Evolutionary conservation across 2,888 invertebrate genomes (phyloP).

Genomic region (Thymelicus lineola): DNA sequence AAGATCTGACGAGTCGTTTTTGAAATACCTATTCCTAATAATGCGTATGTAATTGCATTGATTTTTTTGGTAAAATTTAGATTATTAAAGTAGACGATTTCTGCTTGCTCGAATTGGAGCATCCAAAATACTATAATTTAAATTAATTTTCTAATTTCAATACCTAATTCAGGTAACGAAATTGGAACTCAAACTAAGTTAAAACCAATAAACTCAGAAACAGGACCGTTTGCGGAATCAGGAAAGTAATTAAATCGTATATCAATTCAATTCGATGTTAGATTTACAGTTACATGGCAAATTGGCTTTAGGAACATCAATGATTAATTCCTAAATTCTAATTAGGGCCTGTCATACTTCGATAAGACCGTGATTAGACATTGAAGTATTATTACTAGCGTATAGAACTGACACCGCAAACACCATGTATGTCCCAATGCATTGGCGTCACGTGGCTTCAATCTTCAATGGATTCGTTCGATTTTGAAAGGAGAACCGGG

Average conservation of each 20-base stretch:
- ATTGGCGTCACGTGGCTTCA: no score
- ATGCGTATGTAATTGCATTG: no score
- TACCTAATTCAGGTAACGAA: neutral
- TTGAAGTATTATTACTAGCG: no score
- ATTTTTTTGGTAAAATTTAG: no score
- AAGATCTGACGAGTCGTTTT: no score
- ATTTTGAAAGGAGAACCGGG: no score
- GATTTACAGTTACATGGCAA: conserved; percentile 42
- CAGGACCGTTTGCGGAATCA: conserved; percentile 21
- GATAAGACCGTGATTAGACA: neutral
- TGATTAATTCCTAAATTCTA: conserved; percentile 18
- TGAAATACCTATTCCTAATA: no score
- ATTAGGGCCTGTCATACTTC: neutral
- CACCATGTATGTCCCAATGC: no score
- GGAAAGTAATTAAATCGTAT: conserved; percentile 40
- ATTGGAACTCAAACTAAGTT: conserved; percentile 8
- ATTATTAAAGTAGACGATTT: no score
- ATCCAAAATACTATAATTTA: neutral
- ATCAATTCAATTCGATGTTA: conserved; percentile 41
- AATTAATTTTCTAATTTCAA: conserved; percentile 3
- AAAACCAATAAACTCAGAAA: neutral
- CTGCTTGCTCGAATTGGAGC: no score
- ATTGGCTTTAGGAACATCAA: conserved; percentile 17
- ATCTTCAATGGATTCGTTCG: no score
- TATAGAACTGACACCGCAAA: no score